Evolutionary conservation across 2,888 invertebrate species (phyloP).

Genomic region (Melikaiella ostensackeni): DNA sequence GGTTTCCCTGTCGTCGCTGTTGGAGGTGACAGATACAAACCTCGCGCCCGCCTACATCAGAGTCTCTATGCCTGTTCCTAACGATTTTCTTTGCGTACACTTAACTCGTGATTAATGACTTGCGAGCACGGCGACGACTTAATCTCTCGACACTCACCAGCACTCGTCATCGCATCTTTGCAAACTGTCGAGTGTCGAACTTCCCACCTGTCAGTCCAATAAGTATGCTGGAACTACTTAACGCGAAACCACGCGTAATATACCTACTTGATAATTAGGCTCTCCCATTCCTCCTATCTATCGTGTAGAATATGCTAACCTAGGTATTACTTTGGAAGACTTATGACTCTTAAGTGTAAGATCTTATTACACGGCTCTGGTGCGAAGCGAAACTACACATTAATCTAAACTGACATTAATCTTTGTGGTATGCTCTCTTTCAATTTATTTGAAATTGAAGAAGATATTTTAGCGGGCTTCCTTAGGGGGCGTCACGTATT

Average conservation of each 20-base stretch:
- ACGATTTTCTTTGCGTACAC: constrained; percentile 53
- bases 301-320: constrained; percentile 20
- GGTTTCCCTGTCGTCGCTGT: constrained; percentile 51
- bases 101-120: constrained; percentile 66
- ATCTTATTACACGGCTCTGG: constrained; percentile 36
- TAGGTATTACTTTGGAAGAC: constrained; percentile 30
- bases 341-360: constrained; percentile 35
- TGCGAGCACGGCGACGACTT: constrained; percentile 63
- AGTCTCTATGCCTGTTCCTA: constrained; percentile 43
- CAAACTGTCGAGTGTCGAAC: constrained; percentile 35
- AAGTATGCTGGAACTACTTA: constrained; percentile 25
- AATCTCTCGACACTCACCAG: constrained; percentile 60
- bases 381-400: constrained; percentile 19
- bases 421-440: constrained; percentile 27
- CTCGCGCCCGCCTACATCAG: constrained; percentile 48
- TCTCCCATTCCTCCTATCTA: constrained; percentile 9
- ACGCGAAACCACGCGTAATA: constrained; percentile 19
- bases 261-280: constrained; percentile 33
- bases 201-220: constrained; percentile 38
- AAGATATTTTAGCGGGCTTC: constrained; percentile 24
- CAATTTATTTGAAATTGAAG: constrained; percentile 19
- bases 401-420: constrained; percentile 32
- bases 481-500: not conserved
- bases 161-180: constrained; percentile 47
- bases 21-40: constrained; percentile 53